Evolutionary conservation across 2,113 vertebrate species (phyloP).

Genomic region (Pipa parva): DNA sequence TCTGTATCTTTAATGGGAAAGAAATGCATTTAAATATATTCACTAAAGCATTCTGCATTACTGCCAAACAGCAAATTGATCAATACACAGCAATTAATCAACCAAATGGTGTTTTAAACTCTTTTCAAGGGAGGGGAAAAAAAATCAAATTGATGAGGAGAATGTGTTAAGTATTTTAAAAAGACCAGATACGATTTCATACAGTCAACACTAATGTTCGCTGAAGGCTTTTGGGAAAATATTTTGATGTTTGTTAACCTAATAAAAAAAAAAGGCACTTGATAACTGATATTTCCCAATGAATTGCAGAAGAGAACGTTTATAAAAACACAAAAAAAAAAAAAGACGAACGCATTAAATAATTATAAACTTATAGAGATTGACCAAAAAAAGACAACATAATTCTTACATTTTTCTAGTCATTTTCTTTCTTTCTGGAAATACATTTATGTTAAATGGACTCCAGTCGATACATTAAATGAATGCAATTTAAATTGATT

Average conservation of each 20-base stretch:
- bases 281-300: not conserved
- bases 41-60: constrained; percentile 13
- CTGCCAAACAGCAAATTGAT: constrained; percentile 47
- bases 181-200: not conserved
- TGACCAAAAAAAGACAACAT: too few species aligned
- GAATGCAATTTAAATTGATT: constrained; percentile 16
- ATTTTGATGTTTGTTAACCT: not conserved
- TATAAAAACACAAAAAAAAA: not conserved
- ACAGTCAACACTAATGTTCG: constrained; percentile 14
- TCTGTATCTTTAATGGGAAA: constrained; percentile 41
- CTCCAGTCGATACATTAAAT: not conserved
- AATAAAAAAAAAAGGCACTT: too few species aligned
- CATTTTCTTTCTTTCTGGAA: not conserved
- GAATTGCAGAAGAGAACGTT: not conserved
- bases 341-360: not conserved
- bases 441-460: not conserved
- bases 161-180: constrained; percentile 34
- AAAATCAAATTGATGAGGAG: constrained; percentile 35
- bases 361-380: not conserved
- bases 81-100: constrained; percentile 51
- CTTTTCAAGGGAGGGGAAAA: constrained; percentile 42
- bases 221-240: not conserved
- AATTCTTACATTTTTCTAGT: too few species aligned
- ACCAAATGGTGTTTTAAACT: constrained; percentile 51
- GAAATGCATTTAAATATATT: constrained; percentile 48